These are phyloP conservation scores for Pseudomyrmex flavicornis DNA, from an alignment of 1,140 invertebrate genomes.

Conservation along the genomic window DNA sequence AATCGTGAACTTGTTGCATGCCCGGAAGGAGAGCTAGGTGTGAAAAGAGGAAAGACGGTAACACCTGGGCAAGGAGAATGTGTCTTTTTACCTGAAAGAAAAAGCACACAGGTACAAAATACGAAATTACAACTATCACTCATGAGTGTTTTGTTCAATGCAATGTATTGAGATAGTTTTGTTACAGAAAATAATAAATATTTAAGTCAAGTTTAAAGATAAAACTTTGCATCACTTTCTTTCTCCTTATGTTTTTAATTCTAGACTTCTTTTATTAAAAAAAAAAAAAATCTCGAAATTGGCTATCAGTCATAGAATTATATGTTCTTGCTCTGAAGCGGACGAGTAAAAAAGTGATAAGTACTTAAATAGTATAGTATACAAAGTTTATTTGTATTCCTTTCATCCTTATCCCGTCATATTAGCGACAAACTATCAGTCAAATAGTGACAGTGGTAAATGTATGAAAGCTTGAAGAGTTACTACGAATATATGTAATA, in stretches of 20 bases:
- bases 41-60: slow-evolving; percentile 26
- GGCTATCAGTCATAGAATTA: no score
- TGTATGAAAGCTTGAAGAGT: not conserved
- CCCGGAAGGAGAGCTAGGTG: not conserved
- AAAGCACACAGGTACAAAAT: slow-evolving; percentile 8
- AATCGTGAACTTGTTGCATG: slow-evolving; percentile 13
- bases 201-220: not conserved
- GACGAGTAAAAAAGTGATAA: not conserved
- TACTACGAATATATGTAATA: no score
- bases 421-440: not conserved
- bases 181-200: slow-evolving; percentile 5
- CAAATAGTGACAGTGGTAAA: not conserved
- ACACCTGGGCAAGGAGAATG: not conserved
- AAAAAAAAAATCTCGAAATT: not conserved
- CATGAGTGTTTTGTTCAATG: not conserved
- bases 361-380: not conserved
- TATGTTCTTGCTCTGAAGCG: not conserved
- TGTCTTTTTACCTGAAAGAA: not conserved
- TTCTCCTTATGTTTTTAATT: not conserved
- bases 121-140: slow-evolving; percentile 4
- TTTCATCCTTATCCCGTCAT: not conserved
- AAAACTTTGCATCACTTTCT: not conserved
- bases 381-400: not conserved
- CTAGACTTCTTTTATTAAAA: not conserved
- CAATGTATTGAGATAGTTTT: slow-evolving; percentile 9